Percentiles rank a stretch among this genome's conserved stretches.
Conservation (phyloP, 2,797 vertebrate genomes). For the Microctenopoma stevenorrisi region DNA sequence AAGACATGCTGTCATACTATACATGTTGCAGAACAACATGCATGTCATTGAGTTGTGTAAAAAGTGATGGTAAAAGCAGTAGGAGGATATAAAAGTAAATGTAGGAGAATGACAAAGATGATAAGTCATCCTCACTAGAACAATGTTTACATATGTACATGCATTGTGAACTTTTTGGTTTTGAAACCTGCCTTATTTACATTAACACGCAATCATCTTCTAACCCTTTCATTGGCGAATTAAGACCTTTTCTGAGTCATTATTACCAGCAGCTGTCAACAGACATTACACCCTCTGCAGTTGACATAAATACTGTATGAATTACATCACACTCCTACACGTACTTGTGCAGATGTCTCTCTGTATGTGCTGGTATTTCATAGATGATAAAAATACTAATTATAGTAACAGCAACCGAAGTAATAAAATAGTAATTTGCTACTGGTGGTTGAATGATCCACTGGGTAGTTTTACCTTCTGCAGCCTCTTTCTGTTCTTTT, state of each 20-base stretch:
- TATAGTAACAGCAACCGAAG: not conserved
- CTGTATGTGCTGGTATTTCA: no score
- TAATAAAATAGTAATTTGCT: not conserved
- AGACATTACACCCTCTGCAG: not conserved
- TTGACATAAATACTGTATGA: not conserved
- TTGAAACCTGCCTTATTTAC: not conserved
- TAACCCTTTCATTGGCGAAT: slow-evolving; percentile 16
- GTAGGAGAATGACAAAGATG: no score
- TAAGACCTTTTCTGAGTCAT: slow-evolving; percentile 5
- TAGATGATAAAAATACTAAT: not conserved
- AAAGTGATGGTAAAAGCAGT: no score
- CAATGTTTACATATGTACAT: slow-evolving; percentile 1
- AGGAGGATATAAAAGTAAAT: no score
- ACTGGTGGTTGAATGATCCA: not conserved
- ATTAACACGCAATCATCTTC: not conserved
- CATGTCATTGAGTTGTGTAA: no score
- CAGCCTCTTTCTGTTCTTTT: not conserved
- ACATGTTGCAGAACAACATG: no score
- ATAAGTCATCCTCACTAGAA: not conserved
- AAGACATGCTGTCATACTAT: no score
- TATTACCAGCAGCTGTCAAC: slow-evolving; percentile 3
- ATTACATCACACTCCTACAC: not conserved
- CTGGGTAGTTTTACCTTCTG: no score
- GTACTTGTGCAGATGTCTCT: not conserved
- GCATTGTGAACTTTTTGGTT: not conserved